These are phyloP conservation scores for Muscidifurax raptorellus DNA, from an alignment of 1,140 invertebrate species.

Conservation along the genomic window DNA sequence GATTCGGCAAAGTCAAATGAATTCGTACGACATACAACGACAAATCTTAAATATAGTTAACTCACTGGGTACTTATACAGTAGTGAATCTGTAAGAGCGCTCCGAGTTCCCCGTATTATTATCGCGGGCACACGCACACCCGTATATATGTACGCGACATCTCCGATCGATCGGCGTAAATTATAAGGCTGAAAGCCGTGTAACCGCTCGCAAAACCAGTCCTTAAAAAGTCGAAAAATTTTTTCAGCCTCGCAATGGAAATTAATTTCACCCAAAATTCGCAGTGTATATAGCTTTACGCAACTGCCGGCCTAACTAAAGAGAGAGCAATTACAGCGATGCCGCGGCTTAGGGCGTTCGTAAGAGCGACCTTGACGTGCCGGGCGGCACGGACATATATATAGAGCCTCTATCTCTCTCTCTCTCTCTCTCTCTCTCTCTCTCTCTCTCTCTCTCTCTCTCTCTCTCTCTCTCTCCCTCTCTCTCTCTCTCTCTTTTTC, in stretches of 20 bases:
- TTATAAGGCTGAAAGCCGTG: constrained; percentile 21
- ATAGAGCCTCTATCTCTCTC: background rate
- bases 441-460: background rate
- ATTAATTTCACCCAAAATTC: constrained; percentile 36
- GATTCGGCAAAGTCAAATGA: constrained; percentile 37
- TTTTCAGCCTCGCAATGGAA: background rate
- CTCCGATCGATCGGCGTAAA: constrained; percentile 16
- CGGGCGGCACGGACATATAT: constrained; percentile 48
- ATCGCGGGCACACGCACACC: background rate
- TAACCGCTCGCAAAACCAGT: constrained; percentile 34
- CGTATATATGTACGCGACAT: background rate
- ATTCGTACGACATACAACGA: background rate
- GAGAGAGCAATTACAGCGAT: constrained; percentile 32
- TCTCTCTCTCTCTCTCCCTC: no score
- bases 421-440: no score
- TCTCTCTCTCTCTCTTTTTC: background rate
- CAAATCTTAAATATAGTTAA: no score
- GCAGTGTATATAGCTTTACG: constrained; percentile 21
- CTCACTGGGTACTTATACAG: no score
- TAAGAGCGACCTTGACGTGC: constrained; percentile 64
- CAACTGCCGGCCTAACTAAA: background rate
- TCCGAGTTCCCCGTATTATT: background rate
- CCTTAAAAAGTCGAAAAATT: constrained; percentile 16
- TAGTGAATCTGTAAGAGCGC: no score
- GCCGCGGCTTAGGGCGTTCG: constrained; percentile 52